Base-by-base conservation (phyloP, 2,797 vertebrate species). In the Macropodus opercularis region DNA sequence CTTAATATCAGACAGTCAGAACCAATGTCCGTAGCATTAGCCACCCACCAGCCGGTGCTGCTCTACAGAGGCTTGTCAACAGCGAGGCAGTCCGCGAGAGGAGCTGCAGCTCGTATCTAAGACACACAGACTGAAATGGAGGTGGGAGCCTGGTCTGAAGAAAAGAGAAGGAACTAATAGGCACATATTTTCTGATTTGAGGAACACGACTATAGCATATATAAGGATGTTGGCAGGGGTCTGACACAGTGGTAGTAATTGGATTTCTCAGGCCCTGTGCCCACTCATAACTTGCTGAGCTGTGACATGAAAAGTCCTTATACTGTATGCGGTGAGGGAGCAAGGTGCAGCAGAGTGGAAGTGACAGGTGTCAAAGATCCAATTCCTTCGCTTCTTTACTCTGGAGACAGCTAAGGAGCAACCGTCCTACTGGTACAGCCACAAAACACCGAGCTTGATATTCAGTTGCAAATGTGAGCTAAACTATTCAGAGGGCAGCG, bases 271-370 rank as follows among this genome's bases (percentile, higher is more conserved):
- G 71, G 72, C 77, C 80, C 43, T 58, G 85, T 86, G 80, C 84
- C 88, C 83, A 84, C 87, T 92, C 69, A 54, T 85, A 86, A 76
- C 90, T 89, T 71, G 84, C 84, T 85, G 87, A 80, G 88, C 81
- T 84, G 83, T 90, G 88, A 90, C 87, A 91, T 87, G 87, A 85
- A 91, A 92, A 85, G 85, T 81, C 82, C 87, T 90, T 90, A 89
- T 87, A n/a, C n/a, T n/a, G n/a, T n/a, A 83, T 83, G 86, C 85
- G 83, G 87, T 78, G 69, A 81, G 80, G 69, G 77, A 87, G 81
- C 77, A 83, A 83, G 84, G 87, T 83, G 84, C 81, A 86, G 83
- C 71, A 63, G 69, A 85, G 87, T 84, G 85, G 84, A 91, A 89
- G 89, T 86, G 85, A 87, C 90, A 90, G 83, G 87, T 91, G 87